A percentile compares a stretch with the other conserved stretches of the same genome.
These are phyloP conservation scores for Colaptes auratus DNA, from an alignment of 2,113 vertebrate species.

Conservation along the genomic window DNA sequence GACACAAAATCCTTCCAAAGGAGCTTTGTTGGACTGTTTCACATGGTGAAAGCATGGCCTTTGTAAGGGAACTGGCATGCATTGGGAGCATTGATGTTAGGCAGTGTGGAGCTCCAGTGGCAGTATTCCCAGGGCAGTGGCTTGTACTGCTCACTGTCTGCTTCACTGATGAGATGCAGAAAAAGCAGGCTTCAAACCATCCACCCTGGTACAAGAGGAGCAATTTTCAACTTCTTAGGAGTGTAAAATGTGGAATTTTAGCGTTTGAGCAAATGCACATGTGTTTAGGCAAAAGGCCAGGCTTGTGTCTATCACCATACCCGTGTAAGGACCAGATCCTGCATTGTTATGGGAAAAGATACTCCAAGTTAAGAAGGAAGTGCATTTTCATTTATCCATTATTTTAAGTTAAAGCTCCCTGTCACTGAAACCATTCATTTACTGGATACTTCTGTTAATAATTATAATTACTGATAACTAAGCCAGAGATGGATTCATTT, in stretches of 20 bases:
- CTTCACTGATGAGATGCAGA: background rate
- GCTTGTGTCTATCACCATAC: background rate
- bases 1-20: background rate
- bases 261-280: background rate
- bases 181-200: background rate
- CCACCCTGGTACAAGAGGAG: background rate
- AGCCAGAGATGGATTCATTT: constrained; percentile 48
- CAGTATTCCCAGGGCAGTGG: fast-evolving
- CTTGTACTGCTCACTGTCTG: fast-evolving
- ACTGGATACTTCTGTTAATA: constrained; percentile 43
- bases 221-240: background rate
- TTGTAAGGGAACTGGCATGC: fast-evolving
- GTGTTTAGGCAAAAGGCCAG: background rate
- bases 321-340: background rate
- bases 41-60: background rate
- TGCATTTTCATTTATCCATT: background rate
- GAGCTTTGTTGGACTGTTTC: background rate
- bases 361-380: background rate
- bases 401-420: background rate
- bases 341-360: background rate
- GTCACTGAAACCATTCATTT: constrained; percentile 14
- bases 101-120: background rate
- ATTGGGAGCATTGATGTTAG: background rate
- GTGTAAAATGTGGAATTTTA: background rate
- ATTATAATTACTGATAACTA: constrained; percentile 58